Evolutionary conservation across 1,140 invertebrate genomes (phyloP), one percentile per base, ranked within the genome.

Genomic region (Calephelis nemesis): DNA sequence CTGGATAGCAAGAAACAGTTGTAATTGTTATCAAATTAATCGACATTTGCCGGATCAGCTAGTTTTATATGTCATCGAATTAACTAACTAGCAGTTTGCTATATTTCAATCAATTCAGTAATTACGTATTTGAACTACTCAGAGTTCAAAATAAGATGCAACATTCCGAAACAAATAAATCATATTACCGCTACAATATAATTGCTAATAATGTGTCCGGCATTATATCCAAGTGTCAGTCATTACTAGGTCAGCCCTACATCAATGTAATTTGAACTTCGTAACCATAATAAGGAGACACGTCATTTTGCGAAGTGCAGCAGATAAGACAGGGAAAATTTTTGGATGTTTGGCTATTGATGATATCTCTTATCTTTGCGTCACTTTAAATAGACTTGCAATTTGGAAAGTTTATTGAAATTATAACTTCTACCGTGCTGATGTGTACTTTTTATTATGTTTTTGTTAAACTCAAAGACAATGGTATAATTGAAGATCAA

Each of bases 171-270:
- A 69, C 54, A 52, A 71, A 72, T 67, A 72, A 72, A 67, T 72
- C 67, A 72, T 66, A 72, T 69, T 72, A 63, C 71, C 47, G 63
- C 58, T 69, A 48, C 62, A 47, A 62, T 42, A 45, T 72, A 62
- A 72, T 65, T 72, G 60, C 15, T 40, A 79, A 78, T 58, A 79
- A 78, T 76, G 77, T 30, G 30, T 30, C 30, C 1, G 30, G 30
- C 30, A 30, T 30, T 30, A 30, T 30, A 30, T 30, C 30, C 69
- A 52, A 58, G 74, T 74, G 69, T 69, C 68, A 73, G 68, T 71
- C 60, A 54, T 76, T 82, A 85, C 78, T 87, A 66, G 83, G 82
- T 85, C 83, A 84, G 77, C 73, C 67, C 75, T 75, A 68, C 47
- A 76, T 72, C 70, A 79, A 69, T 76, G 52, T 58, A 30, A 58